Base-by-base conservation (phyloP, 2,797 vertebrate genomes). In the Smutsia temminckii region DNA sequence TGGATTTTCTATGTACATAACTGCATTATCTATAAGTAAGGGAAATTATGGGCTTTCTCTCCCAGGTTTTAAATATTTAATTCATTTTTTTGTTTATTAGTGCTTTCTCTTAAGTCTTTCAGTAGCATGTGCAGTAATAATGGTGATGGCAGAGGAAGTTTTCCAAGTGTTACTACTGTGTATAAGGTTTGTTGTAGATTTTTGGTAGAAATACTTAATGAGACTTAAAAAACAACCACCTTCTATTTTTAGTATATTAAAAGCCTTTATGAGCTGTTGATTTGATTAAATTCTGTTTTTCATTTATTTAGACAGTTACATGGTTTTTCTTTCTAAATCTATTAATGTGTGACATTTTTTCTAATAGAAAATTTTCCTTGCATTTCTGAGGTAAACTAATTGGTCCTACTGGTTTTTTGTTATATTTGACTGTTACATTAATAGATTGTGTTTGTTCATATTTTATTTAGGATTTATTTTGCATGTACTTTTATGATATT, bases 211-310 rank as follows among this genome's bases (percentile, higher is more conserved):
- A 92, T 90, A 13, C 4, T 86, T 79, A 66, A 11, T 66, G 34
- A 77, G 59, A 78, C n/a, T 78, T 78, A 49, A 78, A 53, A 64
- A 75, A 68, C 10, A 20, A 3, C 29, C 71, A 66, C 10, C 11
- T 59, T 83, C 64, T 87, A 37, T 32, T 86, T 91, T 97, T 85
- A 78, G 51, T 23, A 59, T 89, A 69, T 77, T 69, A 63, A 40
- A 9, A 72, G 5, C 40, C 21, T 78, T 86, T 61, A 85, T 68
- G 74, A 90, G 3, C 5, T 75, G 8, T 11, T 79, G 42, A 64
- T 46, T 90, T 79, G 34, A 49, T 95, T 93, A 87, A 87, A 57
- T 72, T 64, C 8, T 74, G 6, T 49, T 57, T 93, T 87, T 93
- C 25, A 68, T 81, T 87, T 77, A 87, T 63, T 75, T 49, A 68